A percentile compares a stretch with the other conserved stretches of the same genome.
phyloP scores from a whole-genome alignment of 2,888 invertebrate species.

The Habrosyne pyritoides region DNA sequence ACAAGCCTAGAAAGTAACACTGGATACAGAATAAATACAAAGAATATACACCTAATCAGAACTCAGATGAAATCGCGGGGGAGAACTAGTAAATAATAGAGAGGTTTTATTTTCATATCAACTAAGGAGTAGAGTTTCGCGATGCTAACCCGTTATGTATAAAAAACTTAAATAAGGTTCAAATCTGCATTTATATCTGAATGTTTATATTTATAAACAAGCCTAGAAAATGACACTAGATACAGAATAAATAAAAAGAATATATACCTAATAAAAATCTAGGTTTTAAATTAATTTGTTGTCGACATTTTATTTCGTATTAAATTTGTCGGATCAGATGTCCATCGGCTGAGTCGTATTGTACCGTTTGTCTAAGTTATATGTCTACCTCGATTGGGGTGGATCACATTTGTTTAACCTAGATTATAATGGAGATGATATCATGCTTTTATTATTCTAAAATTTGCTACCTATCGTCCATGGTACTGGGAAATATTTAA shows the following conservation, averaged over 20 bases:
- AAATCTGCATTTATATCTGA: too few relatives aligned
- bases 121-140: too few relatives aligned
- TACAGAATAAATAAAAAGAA: neutral
- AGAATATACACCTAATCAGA: neutral
- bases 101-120: too few relatives aligned
- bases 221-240: neutral
- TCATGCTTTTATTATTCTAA: too few relatives aligned
- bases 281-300: too few relatives aligned
- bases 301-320: neutral
- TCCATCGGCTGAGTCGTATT: neutral
- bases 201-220: neutral
- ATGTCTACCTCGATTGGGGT: neutral
- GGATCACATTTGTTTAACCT: too few relatives aligned
- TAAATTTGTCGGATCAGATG: neutral
- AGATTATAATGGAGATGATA: neutral
- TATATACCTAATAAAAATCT: neutral
- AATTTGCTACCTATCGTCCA: too few relatives aligned
- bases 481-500: too few relatives aligned
- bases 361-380: neutral
- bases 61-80: too few relatives aligned
- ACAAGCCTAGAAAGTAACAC: neutral
- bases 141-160: too few relatives aligned
- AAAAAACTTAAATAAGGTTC: too few relatives aligned
- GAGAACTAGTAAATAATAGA: too few relatives aligned
- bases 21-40: neutral